phyloP scores from a whole-genome alignment of 2,113 vertebrate species.

The Seriola dumerili region DNA sequence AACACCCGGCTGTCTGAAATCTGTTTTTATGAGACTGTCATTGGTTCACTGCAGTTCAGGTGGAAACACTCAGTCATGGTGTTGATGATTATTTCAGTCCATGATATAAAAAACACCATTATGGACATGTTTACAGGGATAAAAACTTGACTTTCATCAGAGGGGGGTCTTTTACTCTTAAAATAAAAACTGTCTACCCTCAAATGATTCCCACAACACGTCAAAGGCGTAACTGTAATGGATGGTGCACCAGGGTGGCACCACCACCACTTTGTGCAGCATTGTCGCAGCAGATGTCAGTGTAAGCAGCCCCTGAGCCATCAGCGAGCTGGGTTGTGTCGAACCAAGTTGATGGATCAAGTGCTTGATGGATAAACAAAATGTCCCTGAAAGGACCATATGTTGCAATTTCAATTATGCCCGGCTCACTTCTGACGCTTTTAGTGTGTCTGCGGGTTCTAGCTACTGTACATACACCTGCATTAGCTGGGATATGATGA shows the following conservation, averaged over 20 bases:
- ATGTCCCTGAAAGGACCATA: conserved; percentile 64
- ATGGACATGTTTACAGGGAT: too few relatives aligned
- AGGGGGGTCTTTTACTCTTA: too few relatives aligned
- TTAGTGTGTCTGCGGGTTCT: conserved; percentile 20
- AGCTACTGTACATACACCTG: conserved; percentile 8
- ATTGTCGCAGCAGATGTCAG: conserved; percentile 58
- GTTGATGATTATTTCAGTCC: too few relatives aligned
- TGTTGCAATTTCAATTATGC: conserved; percentile 69
- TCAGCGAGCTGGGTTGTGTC: conserved; percentile 27
- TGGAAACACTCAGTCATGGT: too few relatives aligned
- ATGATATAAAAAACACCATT: too few relatives aligned
- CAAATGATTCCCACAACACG: conserved; percentile 2
- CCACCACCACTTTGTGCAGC: conserved; percentile 22
- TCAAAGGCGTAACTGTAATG: conserved; percentile 40
- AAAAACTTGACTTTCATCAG: too few relatives aligned
- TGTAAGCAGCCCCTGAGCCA: conserved; percentile 39
- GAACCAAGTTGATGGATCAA: conserved; percentile 57
- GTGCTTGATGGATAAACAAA: conserved; percentile 67
- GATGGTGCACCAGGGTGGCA: conserved; percentile 37
- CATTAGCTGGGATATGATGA: conserved; percentile 8
- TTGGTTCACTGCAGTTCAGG: too few relatives aligned
- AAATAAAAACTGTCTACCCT: background rate
- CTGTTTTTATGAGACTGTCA: too few relatives aligned
- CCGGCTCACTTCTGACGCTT: conserved; percentile 47
- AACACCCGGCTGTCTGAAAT: too few relatives aligned